Evolutionary conservation across 2,113 vertebrate species (phyloP), one percentile per base, ranked within the genome.

Genomic region (Diphyllodes magnificus): DNA sequence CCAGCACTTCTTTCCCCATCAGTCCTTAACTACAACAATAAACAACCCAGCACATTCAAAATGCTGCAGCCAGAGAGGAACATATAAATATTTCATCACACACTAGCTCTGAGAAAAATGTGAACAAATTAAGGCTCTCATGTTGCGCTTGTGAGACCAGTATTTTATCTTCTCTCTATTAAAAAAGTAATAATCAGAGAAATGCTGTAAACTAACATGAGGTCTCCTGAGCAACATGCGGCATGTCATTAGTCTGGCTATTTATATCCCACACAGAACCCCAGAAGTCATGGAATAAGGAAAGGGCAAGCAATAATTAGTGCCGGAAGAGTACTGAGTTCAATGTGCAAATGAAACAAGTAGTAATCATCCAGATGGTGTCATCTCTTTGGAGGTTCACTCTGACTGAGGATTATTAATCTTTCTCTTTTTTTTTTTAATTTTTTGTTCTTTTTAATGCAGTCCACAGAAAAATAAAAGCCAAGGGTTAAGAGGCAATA

Each of bases 221-320:
- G 65, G 94, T 95, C 95, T 96, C 94, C 93, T 79, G 94, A 96
- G 96, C 87, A 96, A 96, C 91, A 95, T 94, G 89, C 44, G 18
- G 94, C 84, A 87, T 96, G 94, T 97, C 97, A 97, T 97, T 97
- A 97, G 82, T 82, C 70, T 91, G 79, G 89, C 95, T 97, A 96
- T 97, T 97, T 97, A 96, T 97, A 97, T 93, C 85, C 60, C 73
- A 93, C 73, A 47, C 92, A 90, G 37, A 92, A 91, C 92, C 95
- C 92, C 95, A 94, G 90, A 97, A 97, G 96, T 89, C 96, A 92
- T 89, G 85, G 92, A 91, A 91, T 86, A 94, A 96, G 91, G 94
- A 94, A 95, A 93, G 90, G 95, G 85, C 95, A 93, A 94, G 92
- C 94, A 96, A 95, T 96, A 97, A 97, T 97, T 97, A 97, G 94